Base-by-base conservation (phyloP, 2,888 invertebrate species). In the Capitulum mitella region DNA sequence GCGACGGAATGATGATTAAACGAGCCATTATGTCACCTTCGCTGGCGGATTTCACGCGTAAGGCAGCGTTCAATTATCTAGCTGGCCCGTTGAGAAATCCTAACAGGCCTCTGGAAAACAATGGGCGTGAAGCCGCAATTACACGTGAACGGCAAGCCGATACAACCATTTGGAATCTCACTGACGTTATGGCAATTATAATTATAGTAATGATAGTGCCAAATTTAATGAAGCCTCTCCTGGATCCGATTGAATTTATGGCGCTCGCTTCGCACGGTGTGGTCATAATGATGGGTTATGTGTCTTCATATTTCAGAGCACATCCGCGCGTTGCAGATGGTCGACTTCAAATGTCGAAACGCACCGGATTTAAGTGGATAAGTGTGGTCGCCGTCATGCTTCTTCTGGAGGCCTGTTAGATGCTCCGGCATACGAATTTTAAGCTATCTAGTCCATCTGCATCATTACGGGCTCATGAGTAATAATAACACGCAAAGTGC, bases 141-240 rank as follows among this genome's bases (percentile, higher is more conserved):
- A 70, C 37, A 70, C 26, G 37, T 37, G 70, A 37, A 29, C 37
- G 19, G 0, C 22, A 0, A 22, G 1, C 29, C 37, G 70, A 70
- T 37, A 32, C 70, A 14, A 70, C 22, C 70, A 70, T 70, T 70
- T 70, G 16, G 34, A 70, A 37, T 70, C 34, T 70, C 70, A 37
- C 37, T 22, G 70, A 26, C 70, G 37, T 70, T 70, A 70, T 22
- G 16, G 70, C 70, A 70, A 70, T 70, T 70, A 70, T 70, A 16
- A 70, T 70, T 70, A 70, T 37, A 26, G 70, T 70, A 37, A 70
- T 70, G 37, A 10, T 16, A 19, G 70, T 26, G 32, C 19, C 70
- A 37, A 32, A 70, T 70, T 70, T 70, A 70, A 70, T 32, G 70
- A 70, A 34, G 34, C 32, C 70, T 26, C 70, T 5, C 19, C 37